phyloP scores from a whole-genome alignment of 1,140 invertebrate species.

The Eumaeus atala region DNA sequence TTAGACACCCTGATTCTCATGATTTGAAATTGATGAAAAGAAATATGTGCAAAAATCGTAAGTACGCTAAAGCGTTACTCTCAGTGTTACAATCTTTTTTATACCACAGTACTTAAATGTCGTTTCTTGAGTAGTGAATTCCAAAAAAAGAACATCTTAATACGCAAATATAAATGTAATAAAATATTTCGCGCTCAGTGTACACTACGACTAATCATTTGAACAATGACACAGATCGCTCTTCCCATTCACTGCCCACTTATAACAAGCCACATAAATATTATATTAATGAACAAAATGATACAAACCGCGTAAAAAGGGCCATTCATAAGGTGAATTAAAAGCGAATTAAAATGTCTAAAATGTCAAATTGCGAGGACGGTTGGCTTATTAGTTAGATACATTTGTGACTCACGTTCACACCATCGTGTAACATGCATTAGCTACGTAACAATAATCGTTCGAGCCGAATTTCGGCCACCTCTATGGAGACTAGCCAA shows the following conservation, averaged over 20 bases:
- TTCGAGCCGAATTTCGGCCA: too few relatives aligned
- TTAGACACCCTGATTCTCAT: too few relatives aligned
- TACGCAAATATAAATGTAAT: not conserved
- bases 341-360: slow-evolving; percentile 68
- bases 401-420: slow-evolving; percentile 27
- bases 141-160: not conserved
- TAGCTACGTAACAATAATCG: too few relatives aligned
- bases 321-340: slow-evolving; percentile 66
- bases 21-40: too few relatives aligned
- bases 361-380: slow-evolving; percentile 47
- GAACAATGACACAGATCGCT: slow-evolving; percentile 26
- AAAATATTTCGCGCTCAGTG: not conserved
- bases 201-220: not conserved
- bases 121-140: not conserved
- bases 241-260: slow-evolving; percentile 36
- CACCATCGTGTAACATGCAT: slow-evolving; percentile 26
- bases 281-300: slow-evolving; percentile 68
- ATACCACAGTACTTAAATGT: too few relatives aligned
- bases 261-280: slow-evolving; percentile 56
- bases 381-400: slow-evolving; percentile 25
- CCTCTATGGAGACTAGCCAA: too few relatives aligned
- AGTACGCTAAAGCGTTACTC: too few relatives aligned
- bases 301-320: slow-evolving; percentile 66
- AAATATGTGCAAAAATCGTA: not conserved
- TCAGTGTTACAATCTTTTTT: too few relatives aligned